These are phyloP conservation scores for Helicoverpa zea DNA, from an alignment of 1,140 invertebrate species.

Conservation along the genomic window DNA sequence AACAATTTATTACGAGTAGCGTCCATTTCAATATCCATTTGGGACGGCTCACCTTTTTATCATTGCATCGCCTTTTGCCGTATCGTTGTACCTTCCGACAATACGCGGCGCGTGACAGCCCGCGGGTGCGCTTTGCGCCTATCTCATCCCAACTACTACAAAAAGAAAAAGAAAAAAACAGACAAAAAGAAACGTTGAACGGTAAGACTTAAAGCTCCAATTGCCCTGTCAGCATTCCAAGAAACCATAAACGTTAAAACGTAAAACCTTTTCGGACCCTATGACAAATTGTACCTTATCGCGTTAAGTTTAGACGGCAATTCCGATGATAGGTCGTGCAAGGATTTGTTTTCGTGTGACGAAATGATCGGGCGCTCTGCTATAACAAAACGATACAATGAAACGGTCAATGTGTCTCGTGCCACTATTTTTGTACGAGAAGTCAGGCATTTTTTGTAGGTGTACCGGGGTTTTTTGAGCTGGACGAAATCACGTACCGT, in stretches of 20 bases:
- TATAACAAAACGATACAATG: conserved; percentile 76
- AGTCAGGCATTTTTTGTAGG: conserved; percentile 63
- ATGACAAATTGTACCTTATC: conserved; percentile 48
- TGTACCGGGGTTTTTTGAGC: conserved; percentile 64
- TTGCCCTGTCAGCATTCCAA: conserved; percentile 6
- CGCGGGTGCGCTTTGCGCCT: conserved; percentile 76
- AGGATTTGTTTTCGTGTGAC: conserved; percentile 73
- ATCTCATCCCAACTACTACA: conserved; percentile 67
- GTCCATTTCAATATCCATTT: conserved; percentile 41
- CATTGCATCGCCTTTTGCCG: conserved; percentile 63
- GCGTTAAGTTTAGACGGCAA: conserved; percentile 42
- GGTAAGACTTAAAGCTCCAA: conserved; percentile 26
- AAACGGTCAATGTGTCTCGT: conserved; percentile 79
- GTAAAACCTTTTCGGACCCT: conserved; percentile 31
- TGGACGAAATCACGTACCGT: conserved; percentile 68
- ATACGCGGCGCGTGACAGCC: conserved; percentile 78
- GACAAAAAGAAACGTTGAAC: conserved; percentile 49
- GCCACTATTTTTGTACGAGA: conserved; percentile 75
- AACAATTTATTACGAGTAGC: conserved; percentile 47
- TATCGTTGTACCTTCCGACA: conserved; percentile 62
- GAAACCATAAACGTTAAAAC: conserved; percentile 44
- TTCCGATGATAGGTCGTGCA: conserved; percentile 49
- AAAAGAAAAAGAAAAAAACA: conserved; percentile 55
- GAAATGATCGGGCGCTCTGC: conserved; percentile 70
- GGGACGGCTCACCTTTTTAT: conserved; percentile 59